A percentile compares a stretch with the other conserved stretches of the same genome.
Conservation (phyloP, 1,140 invertebrate genomes). For the Phenacoccus solenopsis region DNA sequence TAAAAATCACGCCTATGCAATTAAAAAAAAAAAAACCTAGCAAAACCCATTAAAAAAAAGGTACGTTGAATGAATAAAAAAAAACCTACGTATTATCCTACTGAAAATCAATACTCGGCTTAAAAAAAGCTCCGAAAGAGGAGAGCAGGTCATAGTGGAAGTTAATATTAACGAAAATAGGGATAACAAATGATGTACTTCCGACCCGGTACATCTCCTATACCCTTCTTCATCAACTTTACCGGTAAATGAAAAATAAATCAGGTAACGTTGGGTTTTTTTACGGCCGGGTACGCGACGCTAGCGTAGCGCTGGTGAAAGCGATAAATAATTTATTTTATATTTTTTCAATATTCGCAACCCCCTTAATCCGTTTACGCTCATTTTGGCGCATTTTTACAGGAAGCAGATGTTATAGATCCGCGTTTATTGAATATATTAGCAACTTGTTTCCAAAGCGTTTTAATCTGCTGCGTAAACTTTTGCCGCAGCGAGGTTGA, state of each 20-base stretch:
- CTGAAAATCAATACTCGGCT: not conserved
- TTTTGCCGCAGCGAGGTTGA: too few relatives aligned
- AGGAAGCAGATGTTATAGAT: conserved; percentile 1
- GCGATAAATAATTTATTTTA: conserved; percentile 10
- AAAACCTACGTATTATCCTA: not conserved
- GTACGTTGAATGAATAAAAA: not conserved
- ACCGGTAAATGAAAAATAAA: conserved; percentile 17
- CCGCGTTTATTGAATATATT: not conserved
- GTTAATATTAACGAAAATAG: conserved; percentile 15
- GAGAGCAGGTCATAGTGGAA: conserved; percentile 10
- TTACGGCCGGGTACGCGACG: not conserved
- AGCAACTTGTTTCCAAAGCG: not conserved
- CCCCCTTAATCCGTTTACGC: not conserved
- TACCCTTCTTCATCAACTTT: conserved; percentile 6
- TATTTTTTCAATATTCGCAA: conserved; percentile 11
- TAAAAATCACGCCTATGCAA: too few relatives aligned
- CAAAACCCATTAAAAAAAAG: too few relatives aligned
- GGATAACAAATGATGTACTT: conserved; percentile 17
- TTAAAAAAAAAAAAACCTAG: too few relatives aligned
- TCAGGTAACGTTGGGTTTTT: conserved; percentile 14
- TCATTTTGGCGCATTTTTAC: not conserved
- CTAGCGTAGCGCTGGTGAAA: not conserved
- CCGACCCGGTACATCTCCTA: not conserved
- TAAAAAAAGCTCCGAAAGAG: not conserved
- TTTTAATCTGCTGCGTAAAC: not conserved